Percentiles rank a stretch among this genome's conserved stretches.
Conservation (phyloP, 2,888 invertebrate genomes). For the Xanthorhoe designata region DNA sequence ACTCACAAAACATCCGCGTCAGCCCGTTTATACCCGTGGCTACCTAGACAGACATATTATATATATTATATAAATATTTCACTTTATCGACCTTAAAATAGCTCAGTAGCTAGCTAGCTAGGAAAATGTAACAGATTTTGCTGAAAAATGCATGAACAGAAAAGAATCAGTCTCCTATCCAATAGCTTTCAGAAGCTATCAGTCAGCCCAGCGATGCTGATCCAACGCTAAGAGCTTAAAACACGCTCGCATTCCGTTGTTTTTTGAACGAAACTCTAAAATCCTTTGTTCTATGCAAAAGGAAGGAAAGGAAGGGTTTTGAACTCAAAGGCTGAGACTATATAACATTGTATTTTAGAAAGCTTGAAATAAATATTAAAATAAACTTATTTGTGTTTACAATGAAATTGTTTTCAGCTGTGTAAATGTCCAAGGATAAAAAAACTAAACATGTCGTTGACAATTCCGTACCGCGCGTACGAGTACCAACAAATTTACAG, state of each 20-base stretch:
- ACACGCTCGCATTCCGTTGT: slow-evolving; percentile 51
- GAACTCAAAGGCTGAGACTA: background rate
- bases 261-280: slow-evolving; percentile 38
- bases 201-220: slow-evolving; percentile 53
- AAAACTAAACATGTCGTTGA: background rate
- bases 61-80: no score
- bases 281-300: slow-evolving; percentile 40
- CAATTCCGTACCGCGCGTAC: background rate
- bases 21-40: no score
- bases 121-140: background rate
- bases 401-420: background rate
- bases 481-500: background rate
- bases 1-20: no score
- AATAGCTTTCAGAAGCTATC: slow-evolving; percentile 50
- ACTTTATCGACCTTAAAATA: no score
- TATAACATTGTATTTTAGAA: background rate
- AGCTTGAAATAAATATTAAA: background rate
- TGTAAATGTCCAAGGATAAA: no score
- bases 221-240: slow-evolving; percentile 60
- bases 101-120: no score
- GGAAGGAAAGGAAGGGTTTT: no score
- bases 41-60: no score
- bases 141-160: slow-evolving; percentile 23
- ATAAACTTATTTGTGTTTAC: background rate
- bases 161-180: slow-evolving; percentile 38